These are phyloP conservation scores for Scaptomyza graminum DNA, from an alignment of 1,140 invertebrate genomes.

Conservation along the genomic window DNA sequence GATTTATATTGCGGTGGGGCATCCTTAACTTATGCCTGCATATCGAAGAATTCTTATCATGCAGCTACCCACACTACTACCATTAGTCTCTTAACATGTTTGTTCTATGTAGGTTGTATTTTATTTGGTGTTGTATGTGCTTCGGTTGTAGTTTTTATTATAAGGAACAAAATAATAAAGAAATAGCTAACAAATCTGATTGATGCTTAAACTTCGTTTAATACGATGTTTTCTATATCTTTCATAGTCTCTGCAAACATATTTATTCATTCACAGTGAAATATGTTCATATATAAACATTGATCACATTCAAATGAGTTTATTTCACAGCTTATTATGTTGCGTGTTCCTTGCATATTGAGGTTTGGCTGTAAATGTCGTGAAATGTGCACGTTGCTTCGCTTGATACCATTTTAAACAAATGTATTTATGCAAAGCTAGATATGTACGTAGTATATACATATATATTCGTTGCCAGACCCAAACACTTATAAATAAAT, in stretches of 20 bases:
- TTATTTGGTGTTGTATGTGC: not conserved
- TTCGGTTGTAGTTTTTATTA: not conserved
- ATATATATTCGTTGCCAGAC: not conserved
- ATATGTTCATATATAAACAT: no score
- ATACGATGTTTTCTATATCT: no score
- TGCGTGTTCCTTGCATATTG: slow-evolving; percentile 43
- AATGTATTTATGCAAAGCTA: slow-evolving; percentile 5
- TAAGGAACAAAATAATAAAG: no score
- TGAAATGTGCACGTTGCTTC: slow-evolving; percentile 43
- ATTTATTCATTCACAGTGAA: no score
- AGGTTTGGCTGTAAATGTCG: slow-evolving; percentile 32
- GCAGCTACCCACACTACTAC: no score
- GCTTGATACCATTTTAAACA: slow-evolving; percentile 23
- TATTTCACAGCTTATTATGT: slow-evolving; percentile 26
- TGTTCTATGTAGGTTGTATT: not conserved
- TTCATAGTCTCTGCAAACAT: no score
- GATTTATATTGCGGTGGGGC: not conserved
- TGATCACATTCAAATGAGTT: no score
- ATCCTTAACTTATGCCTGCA: not conserved
- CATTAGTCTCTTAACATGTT: not conserved
- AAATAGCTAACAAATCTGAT: no score
- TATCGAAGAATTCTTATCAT: not conserved
- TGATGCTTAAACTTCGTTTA: no score
- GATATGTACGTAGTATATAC: not conserved
- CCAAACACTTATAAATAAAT: slow-evolving; percentile 2